These are phyloP conservation scores for Ceuthmochares aereus DNA, from an alignment of 2,113 vertebrate species.

Conservation along the genomic window DNA sequence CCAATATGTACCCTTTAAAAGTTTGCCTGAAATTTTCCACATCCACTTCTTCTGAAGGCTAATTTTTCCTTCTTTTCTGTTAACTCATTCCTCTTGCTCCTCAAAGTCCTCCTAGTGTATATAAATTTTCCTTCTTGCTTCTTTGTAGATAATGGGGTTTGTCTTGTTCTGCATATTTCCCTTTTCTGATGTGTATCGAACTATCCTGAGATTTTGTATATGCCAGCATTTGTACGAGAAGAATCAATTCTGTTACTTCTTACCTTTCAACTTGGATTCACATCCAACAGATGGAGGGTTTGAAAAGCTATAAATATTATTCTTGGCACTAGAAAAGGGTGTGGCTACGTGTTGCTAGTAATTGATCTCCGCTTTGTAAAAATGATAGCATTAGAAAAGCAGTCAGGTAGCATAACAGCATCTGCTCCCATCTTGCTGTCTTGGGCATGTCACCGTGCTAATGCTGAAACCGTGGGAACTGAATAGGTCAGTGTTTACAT, in stretches of 20 bases:
- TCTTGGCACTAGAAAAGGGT: conserved; percentile 53
- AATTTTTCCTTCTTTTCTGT: neutral
- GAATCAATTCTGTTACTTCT: neutral
- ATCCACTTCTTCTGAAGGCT: neutral
- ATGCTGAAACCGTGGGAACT: neutral
- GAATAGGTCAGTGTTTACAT: neutral
- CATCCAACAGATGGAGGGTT: neutral
- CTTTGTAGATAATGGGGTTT: neutral
- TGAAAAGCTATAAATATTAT: conserved; percentile 9
- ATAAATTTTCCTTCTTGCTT: neutral
- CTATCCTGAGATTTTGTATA: neutral
- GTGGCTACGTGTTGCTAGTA: neutral
- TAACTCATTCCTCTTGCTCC: neutral
- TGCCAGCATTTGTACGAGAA: neutral
- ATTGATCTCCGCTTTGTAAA: neutral
- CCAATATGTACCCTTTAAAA: neutral
- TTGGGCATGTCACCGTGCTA: neutral
- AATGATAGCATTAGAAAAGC: neutral
- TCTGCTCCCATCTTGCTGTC: neutral
- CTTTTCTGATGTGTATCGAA: neutral
- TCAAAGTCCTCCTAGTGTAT: neutral
- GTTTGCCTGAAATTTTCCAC: neutral
- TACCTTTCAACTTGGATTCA: neutral
- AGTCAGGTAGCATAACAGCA: neutral
- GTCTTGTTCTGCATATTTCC: neutral